Conservation (phyloP, 2,888 invertebrate genomes). For the Drosophila trichaetosa region DNA sequence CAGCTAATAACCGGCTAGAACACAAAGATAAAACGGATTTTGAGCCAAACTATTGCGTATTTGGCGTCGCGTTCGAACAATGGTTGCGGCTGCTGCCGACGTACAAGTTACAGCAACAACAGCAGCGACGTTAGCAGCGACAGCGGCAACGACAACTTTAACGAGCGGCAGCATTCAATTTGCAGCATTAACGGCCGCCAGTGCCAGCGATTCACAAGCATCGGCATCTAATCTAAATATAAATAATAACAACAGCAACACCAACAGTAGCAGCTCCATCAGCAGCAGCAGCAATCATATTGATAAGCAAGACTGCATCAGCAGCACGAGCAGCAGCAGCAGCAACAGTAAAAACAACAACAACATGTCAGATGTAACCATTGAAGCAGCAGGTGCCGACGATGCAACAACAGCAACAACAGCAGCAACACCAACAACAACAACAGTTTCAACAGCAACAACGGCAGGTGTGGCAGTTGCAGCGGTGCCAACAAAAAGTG, state of each 20-base stretch:
- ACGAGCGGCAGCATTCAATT: constrained; percentile 31
- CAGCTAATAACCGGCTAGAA: constrained; percentile 48
- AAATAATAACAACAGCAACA: constrained; percentile 24
- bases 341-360: constrained; percentile 28
- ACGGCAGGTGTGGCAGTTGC: constrained; percentile 26
- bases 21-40: constrained; percentile 52
- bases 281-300: constrained; percentile 23
- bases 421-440: constrained; percentile 30
- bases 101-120: constrained; percentile 53
- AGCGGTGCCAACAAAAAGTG: constrained; percentile 83
- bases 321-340: constrained; percentile 19
- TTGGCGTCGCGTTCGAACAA: constrained; percentile 62
- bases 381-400: constrained; percentile 39
- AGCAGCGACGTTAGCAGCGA: constrained; percentile 21
- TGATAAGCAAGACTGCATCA: constrained; percentile 38
- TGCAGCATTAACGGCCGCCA: constrained; percentile 50
- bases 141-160: constrained; percentile 17
- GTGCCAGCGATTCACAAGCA: constrained; percentile 43
- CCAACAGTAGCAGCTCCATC: constrained; percentile 12
- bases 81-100: constrained; percentile 72
- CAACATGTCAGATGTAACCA: constrained; percentile 56
- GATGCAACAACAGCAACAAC: constrained; percentile 29
- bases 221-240: constrained; percentile 56
- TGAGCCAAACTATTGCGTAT: constrained; percentile 61
- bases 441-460: constrained; percentile 14